Percentiles rank a stretch among this genome's conserved stretches.
Evolutionary conservation across 1,140 invertebrate species (phyloP).

Genomic region (Eriosoma lanigerum): DNA sequence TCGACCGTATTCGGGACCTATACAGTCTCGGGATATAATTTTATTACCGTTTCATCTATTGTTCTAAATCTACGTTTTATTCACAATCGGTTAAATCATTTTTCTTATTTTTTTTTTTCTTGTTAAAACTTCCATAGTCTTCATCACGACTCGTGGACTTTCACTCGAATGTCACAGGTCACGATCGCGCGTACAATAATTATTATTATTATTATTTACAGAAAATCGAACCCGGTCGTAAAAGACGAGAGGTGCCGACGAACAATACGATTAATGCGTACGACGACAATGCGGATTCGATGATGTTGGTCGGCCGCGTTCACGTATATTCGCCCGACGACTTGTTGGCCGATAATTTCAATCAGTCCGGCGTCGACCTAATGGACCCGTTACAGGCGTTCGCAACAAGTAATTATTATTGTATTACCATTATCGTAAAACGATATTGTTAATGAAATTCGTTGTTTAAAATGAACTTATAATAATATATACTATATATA

Average conservation of each 20-base stretch:
- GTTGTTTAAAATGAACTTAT: no score
- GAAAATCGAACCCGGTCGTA: conserved; percentile 66
- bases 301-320: conserved; percentile 65
- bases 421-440: no score
- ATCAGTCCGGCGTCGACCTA: conserved; percentile 53
- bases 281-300: conserved; percentile 60
- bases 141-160: background rate
- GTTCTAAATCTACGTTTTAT: no score
- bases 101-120: background rate
- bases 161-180: conserved; percentile 30
- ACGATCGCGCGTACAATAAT: background rate
- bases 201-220: conserved; percentile 55
- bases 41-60: no score
- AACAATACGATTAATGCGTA: conserved; percentile 57
- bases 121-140: no score
- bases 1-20: no score
- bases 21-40: no score
- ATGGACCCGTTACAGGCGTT: conserved; percentile 19
- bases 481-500: no score
- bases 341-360: conserved; percentile 58
- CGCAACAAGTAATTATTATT: background rate
- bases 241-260: conserved; percentile 60
- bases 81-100: background rate
- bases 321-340: conserved; percentile 70
- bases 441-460: no score